These are phyloP conservation scores for Ectemnius cavifrons DNA, from an alignment of 2,888 invertebrate species.

Conservation along the genomic window DNA sequence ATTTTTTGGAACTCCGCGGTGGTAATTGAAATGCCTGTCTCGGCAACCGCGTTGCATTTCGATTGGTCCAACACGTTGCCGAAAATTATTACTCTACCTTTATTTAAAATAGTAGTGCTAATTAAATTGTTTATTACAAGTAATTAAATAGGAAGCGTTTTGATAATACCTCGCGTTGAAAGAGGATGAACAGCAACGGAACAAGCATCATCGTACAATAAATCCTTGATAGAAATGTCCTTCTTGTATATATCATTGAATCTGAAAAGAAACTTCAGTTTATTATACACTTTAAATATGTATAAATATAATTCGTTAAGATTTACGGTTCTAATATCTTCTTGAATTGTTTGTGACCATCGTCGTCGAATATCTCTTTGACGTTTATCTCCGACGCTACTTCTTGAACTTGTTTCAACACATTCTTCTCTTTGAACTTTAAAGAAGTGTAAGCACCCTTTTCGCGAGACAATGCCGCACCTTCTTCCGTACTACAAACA, in stretches of 20 bases:
- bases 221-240: conserved; percentile 58
- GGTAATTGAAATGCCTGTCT: neutral
- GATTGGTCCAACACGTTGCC: neutral
- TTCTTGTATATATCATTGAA: conserved; percentile 71
- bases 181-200: conserved; percentile 71
- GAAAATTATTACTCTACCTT: neutral
- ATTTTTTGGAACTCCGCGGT: neutral
- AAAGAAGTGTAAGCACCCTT: conserved; percentile 84
- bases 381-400: conserved; percentile 82
- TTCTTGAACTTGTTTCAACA: conserved; percentile 80
- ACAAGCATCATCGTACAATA: conserved; percentile 71
- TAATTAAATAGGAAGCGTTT: neutral
- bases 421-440: conserved; percentile 80
- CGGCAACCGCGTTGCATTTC: neutral
- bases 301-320: no score
- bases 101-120: no score
- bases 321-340: conserved; percentile 81
- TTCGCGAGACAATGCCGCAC: conserved; percentile 80
- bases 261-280: conserved; percentile 56
- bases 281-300: neutral
- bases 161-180: conserved; percentile 68
- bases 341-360: conserved; percentile 82
- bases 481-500: conserved; percentile 83
- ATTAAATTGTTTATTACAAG: no score
- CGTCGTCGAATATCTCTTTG: conserved; percentile 83